These are phyloP conservation scores for Ammodytes dubius DNA, from an alignment of 2,113 vertebrate genomes.

Conservation along the genomic window DNA sequence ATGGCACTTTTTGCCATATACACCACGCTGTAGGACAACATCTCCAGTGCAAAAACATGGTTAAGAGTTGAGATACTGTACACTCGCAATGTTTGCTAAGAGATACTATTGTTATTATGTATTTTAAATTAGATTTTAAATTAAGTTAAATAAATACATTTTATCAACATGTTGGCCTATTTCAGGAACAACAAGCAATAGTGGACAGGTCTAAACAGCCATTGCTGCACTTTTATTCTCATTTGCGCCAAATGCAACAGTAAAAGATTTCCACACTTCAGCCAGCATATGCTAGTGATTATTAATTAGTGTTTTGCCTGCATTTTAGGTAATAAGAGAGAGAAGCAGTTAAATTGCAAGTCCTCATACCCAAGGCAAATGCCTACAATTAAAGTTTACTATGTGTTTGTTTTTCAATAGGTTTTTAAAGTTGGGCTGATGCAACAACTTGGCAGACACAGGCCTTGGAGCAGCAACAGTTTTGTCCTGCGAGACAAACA, in stretches of 20 bases:
- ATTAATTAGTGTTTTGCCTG: constrained; percentile 82
- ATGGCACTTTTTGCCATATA: constrained; percentile 57
- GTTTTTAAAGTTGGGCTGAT: constrained; percentile 73
- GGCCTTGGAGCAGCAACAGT: constrained; percentile 28
- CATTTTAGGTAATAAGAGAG: constrained; percentile 75
- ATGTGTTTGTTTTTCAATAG: constrained; percentile 86
- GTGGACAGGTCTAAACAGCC: not conserved
- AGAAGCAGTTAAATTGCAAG: constrained; percentile 74
- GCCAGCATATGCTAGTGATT: constrained; percentile 82
- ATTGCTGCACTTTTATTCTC: constrained; percentile 66
- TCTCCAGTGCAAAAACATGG: not conserved
- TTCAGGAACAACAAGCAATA: not conserved
- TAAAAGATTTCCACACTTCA: constrained; percentile 71
- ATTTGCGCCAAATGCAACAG: constrained; percentile 75
- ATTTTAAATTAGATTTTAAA: not conserved
- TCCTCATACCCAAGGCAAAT: constrained; percentile 75
- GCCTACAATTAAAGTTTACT: constrained; percentile 83
- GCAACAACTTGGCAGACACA: constrained; percentile 72
- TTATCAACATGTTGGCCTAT: not conserved
- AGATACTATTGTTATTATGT: not conserved
- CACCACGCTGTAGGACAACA: constrained; percentile 22
- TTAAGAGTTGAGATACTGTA: not conserved
- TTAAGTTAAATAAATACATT: not conserved
- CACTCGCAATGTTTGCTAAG: not conserved
- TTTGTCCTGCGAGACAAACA: constrained; percentile 44